phyloP scores from a whole-genome alignment of 2,888 invertebrate genomes.

The Miltochrista miniata region DNA sequence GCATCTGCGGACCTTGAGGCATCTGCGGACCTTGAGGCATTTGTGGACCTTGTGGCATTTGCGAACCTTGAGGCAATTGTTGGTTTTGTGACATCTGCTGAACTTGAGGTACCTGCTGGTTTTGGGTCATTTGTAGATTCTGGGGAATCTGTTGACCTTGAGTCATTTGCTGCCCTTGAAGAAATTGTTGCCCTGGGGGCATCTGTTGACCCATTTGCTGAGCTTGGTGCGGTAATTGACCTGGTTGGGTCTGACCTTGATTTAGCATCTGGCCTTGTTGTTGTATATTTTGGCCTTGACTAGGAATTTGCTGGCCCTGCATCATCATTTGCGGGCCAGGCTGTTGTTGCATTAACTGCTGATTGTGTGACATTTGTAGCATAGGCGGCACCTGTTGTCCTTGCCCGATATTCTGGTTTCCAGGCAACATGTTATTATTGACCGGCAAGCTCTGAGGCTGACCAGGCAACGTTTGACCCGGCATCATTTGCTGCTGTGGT shows the following conservation, averaged over 20 bases:
- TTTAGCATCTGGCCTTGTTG: conserved; percentile 55
- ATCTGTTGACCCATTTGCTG: conserved; percentile 29
- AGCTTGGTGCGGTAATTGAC: conserved; percentile 40
- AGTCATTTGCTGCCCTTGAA: conserved; percentile 45
- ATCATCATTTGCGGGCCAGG: conserved; percentile 44
- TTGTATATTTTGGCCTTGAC: conserved; percentile 38
- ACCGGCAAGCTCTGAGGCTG: conserved; percentile 47
- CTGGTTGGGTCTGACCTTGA: conserved; percentile 28
- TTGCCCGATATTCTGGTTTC: conserved; percentile 47
- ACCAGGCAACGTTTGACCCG: conserved; percentile 36
- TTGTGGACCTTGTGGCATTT: neutral
- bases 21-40: conserved; percentile 36
- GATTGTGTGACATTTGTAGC: conserved; percentile 38
- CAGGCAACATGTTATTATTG: conserved; percentile 49
- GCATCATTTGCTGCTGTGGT: conserved; percentile 43
- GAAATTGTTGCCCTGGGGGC: conserved; percentile 24
- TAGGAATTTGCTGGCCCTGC: conserved; percentile 40
- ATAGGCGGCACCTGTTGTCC: conserved; percentile 43
- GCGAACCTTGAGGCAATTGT: conserved; percentile 20
- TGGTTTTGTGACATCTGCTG: neutral
- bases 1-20: conserved; percentile 36
- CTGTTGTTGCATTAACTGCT: conserved; percentile 42
- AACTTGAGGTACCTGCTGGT: conserved; percentile 29
- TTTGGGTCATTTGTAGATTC: conserved; percentile 30
- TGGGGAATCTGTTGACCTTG: conserved; percentile 35